Evolutionary conservation across 2,888 invertebrate species (phyloP), one percentile per base, ranked within the genome.

Genomic region (Ommatoiulus sabulosus): DNA sequence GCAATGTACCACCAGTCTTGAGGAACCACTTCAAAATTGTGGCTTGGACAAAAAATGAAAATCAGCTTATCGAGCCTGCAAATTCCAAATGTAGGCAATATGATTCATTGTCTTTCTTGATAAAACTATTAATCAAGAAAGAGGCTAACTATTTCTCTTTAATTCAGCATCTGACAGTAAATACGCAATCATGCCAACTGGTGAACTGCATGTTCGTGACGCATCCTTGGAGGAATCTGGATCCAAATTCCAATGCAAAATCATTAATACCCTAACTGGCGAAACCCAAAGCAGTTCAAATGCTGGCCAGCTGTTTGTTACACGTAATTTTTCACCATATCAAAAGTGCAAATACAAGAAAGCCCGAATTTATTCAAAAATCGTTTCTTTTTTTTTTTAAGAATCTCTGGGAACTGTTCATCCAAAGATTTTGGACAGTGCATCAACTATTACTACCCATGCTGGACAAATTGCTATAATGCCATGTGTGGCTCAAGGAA

Each of bases 401-500:
- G 89, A 84, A 52, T 84, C 89, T 35, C 52, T 24, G 1, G 89
- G 89, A 43, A 84, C 10, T 44, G 86, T 87, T 57, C 85, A 35
- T 12, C 87, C 89, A 10, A 72, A 84, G n/a, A 87, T 89, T 20
- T 6, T 84, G n/a, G 87, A 87, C 24, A 84, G 84, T 15, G 57
- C 44, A 1, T 35, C 87, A 35, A 35, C 35, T n/a, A 72, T 87
- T 24, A 7, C 24, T 43, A 84, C 84, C 15, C 20, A 12, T 15
- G 35, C 7, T n/a, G 48, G 48, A 15, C n/a, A 87, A 24, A 24
- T 43, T 4, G 94, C 94, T 91, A 94, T 95, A 48, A 92, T 95
- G 91, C 92, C 95, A 91, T 94, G 94, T 90, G 92, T 92, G 90
- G 92, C 92, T 43, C 92, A 92, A 89, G 93, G 93, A 87, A 96